Conservation (phyloP, 2,797 vertebrate genomes). For the Momotus momota region DNA sequence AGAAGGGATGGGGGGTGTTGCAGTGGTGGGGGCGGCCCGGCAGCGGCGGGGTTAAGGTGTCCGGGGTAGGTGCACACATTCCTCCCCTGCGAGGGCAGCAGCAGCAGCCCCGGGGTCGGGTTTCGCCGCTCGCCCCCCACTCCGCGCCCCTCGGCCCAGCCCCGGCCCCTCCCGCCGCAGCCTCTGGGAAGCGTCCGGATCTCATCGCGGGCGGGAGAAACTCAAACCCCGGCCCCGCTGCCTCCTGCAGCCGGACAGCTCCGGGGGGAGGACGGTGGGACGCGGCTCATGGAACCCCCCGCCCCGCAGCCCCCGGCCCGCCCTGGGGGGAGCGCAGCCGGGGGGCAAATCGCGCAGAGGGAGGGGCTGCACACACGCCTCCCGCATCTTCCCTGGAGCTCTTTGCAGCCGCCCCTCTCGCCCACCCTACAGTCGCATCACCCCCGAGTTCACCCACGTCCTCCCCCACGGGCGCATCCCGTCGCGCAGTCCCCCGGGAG, state of each 20-base stretch:
- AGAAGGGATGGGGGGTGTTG: not conserved
- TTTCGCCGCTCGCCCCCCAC: not conserved
- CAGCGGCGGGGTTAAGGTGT: constrained; percentile 6
- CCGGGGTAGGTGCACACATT: constrained; percentile 42
- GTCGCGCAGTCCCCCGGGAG: no score
- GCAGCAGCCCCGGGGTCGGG: constrained; percentile 20
- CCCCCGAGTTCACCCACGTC: not conserved
- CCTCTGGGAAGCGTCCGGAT: not conserved
- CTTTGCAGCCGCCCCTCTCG: not conserved
- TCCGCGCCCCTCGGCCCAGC: not conserved
- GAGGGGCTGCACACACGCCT: not conserved
- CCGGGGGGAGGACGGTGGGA: no score
- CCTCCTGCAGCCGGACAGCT: not conserved
- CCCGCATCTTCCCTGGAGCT: not conserved
- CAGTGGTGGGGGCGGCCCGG: not conserved
- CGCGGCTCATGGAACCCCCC: no score
- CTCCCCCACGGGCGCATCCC: not conserved
- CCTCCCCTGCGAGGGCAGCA: constrained; percentile 6
- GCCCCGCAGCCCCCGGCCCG: not conserved
- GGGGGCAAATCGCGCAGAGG: not conserved
- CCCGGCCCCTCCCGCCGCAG: not conserved
- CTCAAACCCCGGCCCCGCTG: not conserved
- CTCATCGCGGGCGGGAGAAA: not conserved
- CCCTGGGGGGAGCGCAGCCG: no score
- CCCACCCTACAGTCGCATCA: not conserved